phyloP scores from a whole-genome alignment of 1,140 invertebrate genomes.

The Aphaenogaster rudis region DNA sequence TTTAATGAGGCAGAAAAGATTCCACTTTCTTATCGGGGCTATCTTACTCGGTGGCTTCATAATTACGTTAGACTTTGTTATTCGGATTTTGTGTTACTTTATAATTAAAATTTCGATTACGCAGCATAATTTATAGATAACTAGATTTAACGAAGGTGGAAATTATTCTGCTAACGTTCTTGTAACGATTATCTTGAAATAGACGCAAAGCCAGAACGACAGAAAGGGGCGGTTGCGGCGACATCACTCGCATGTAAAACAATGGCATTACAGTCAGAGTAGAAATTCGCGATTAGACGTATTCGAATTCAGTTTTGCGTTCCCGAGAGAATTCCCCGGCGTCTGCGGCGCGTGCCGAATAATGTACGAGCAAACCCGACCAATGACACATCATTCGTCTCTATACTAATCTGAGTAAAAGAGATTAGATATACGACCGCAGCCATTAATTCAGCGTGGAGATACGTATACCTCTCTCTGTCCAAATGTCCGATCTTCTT shows the following conservation, averaged over 20 bases:
- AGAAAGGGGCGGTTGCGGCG: not conserved
- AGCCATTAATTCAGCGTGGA: conserved; percentile 80
- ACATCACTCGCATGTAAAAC: conserved; percentile 55
- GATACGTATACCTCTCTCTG: conserved; percentile 35
- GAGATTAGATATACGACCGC: conserved; percentile 78
- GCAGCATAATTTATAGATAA: not conserved
- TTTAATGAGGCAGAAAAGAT: conserved; percentile 60
- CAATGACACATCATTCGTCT: conserved; percentile 83
- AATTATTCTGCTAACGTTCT: not conserved
- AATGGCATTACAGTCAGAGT: conserved; percentile 1
- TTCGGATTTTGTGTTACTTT: conserved; percentile 14
- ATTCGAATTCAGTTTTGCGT: conserved; percentile 40
- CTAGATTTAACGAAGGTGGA: not conserved
- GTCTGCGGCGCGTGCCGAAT: conserved; percentile 61
- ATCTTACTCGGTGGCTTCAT: not conserved
- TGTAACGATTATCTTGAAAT: conserved; percentile 22
- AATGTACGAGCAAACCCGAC: conserved; percentile 58
- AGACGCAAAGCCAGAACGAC: not conserved
- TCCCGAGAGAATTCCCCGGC: conserved; percentile 67
- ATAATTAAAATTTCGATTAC: conserved; percentile 17
- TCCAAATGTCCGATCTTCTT: not conserved
- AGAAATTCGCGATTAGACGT: conserved; percentile 68
- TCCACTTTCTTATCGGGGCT: conserved; percentile 31
- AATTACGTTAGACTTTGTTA: conserved; percentile 33
- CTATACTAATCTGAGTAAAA: conserved; percentile 83